phyloP scores from a whole-genome alignment of 2,888 invertebrate genomes.

The Andrena hattorfiana region DNA sequence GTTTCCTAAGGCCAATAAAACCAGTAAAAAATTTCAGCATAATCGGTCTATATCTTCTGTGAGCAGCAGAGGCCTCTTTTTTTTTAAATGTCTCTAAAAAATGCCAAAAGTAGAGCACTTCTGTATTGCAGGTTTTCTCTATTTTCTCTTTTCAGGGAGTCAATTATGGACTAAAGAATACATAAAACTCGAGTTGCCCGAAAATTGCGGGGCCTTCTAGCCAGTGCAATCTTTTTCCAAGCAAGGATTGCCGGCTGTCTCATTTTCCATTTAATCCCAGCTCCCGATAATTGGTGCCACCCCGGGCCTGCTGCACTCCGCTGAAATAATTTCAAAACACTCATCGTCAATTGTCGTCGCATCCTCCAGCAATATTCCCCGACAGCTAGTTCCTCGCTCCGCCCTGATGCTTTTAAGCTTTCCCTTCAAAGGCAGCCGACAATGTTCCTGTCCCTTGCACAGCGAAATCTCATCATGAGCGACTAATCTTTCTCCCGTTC shows the following conservation, averaged over 20 bases:
- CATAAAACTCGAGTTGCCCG: background rate
- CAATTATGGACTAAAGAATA: no score
- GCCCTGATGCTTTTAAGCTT: background rate
- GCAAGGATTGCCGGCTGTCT: background rate
- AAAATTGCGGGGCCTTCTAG: background rate
- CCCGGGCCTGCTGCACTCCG: background rate
- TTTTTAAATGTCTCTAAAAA: no score
- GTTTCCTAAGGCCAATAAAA: no score
- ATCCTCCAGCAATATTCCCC: background rate
- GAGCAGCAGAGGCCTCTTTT: no score
- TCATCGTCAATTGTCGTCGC: constrained; percentile 26
- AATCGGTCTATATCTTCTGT: no score
- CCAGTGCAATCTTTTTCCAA: background rate
- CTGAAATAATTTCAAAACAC: constrained; percentile 12
- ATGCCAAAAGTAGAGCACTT: no score
- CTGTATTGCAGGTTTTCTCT: no score
- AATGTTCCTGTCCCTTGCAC: background rate
- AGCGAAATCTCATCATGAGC: constrained; percentile 28
- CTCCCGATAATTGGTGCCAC: background rate
- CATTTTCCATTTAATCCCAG: background rate
- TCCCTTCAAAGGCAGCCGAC: constrained; percentile 13
- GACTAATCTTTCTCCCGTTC: constrained; percentile 25
- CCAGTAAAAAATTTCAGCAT: no score
- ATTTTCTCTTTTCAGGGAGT: no score
- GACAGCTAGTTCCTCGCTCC: background rate